A percentile compares a stretch with the other conserved stretches of the same genome.
phyloP scores from a whole-genome alignment of 1,140 invertebrate genomes.

The Glossosoma conforme region DNA sequence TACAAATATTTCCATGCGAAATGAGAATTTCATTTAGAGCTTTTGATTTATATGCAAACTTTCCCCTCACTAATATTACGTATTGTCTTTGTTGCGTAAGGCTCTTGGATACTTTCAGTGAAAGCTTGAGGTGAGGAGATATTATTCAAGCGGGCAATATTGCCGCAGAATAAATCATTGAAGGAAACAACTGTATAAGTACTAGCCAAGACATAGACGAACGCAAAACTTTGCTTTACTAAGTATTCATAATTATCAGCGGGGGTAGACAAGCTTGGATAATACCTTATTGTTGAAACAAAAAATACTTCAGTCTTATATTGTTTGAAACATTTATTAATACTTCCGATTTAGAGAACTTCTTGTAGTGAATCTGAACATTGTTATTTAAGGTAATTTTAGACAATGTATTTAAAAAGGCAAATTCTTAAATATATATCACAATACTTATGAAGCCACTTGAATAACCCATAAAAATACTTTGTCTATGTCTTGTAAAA shows the following conservation, averaged over 20 bases:
- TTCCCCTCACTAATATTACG: conserved; percentile 22
- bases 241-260: no score
- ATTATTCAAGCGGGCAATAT: conserved; percentile 18
- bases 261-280: not conserved
- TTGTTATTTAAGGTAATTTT: no score
- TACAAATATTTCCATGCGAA: conserved; percentile 20
- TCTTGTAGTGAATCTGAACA: no score
- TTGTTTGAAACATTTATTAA: not conserved
- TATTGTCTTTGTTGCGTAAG: conserved; percentile 26
- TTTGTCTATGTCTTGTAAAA: no score
- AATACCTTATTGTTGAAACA: not conserved
- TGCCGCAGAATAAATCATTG: conserved; percentile 19
- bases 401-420: no score
- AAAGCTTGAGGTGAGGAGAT: not conserved
- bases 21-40: conserved; percentile 29
- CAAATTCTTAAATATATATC: no score
- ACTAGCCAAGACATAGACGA: not conserved
- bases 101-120: conserved; percentile 5
- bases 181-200: not conserved
- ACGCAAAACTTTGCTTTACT: no score
- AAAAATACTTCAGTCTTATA: not conserved
- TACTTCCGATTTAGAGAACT: not conserved
- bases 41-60: conserved; percentile 29
- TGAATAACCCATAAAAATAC: no score
- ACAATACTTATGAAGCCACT: no score